Percentiles rank a stretch among this genome's conserved stretches.
phyloP scores from a whole-genome alignment of 2,797 vertebrate species.

The Danio choprae region DNA sequence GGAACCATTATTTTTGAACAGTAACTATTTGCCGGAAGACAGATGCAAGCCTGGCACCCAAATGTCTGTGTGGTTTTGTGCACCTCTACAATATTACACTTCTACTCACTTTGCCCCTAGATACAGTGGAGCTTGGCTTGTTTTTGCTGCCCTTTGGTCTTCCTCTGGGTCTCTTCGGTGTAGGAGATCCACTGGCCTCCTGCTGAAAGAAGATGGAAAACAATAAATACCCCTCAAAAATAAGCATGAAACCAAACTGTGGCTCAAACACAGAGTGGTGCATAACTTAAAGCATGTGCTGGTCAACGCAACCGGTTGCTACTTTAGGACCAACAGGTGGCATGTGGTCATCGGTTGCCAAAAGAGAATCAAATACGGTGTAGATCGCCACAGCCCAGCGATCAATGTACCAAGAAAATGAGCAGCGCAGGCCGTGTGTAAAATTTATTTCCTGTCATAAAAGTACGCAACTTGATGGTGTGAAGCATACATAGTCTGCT shows the following conservation, averaged over 20 bases:
- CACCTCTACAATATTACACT: background rate
- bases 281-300: conserved; percentile 42
- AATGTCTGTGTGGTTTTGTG: background rate
- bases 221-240: too few species aligned
- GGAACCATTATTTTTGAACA: background rate
- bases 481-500: background rate
- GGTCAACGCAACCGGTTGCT: conserved; percentile 60
- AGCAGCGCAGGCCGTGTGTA: background rate
- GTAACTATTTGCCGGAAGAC: background rate
- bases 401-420: background rate
- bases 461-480: background rate
- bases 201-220: conserved; percentile 64
- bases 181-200: conserved; percentile 91
- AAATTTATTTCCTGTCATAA: background rate
- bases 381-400: conserved; percentile 1
- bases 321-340: conserved; percentile 71
- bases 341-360: conserved; percentile 43
- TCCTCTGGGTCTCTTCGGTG: conserved; percentile 92
- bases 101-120: conserved; percentile 86
- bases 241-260: background rate
- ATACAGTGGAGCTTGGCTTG: conserved; percentile 75
- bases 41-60: background rate
- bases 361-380: conserved; percentile 41
- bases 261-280: background rate
- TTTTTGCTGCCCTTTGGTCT: conserved; percentile 97